Base-by-base conservation (phyloP, 1,140 invertebrate species). In the Cephus cinctus region DNA sequence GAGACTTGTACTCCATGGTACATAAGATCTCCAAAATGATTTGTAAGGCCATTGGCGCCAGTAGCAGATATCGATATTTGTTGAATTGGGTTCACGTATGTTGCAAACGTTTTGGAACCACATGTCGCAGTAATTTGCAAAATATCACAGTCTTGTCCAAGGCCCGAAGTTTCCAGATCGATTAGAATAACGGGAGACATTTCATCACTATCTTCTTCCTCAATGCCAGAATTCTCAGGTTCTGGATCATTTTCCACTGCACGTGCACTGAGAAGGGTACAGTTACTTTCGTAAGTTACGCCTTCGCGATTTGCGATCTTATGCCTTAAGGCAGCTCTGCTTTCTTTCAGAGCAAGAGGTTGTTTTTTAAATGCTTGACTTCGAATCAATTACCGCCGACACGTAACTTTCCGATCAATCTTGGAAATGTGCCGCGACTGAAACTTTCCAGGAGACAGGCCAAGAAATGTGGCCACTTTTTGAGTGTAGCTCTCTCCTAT, bases 131-230 rank as follows among this genome's bases (percentile, higher is more conserved):
- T 50, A 18, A 59, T 55, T 50, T 59, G 52, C 12, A 56, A 20
- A 36, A 59, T 45, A 19, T 53, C 52, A 31, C 20, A 21, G 8
- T 12, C 25, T 30, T 15, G 47, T 30, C 21, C 30, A 21, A 55
- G 50, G 14, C 52, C 52, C 5, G 50, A 52, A 6, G 52, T 59
- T 46, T 59, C 50, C 16, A 55, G 15, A 36, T 57, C 51, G 27
- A 57, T 51, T 14, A 48, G 52, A 25, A 57, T 31, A 27, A 43
- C 15, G 23, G 22, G 15, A 27, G 11, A 38, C n/a, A 5, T 35
- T 45, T 34, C 12, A 18, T 12, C 21, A n/a, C 34, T 14, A 41
- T 11, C 0, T 14, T 11, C 12, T 25, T 32, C 11, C 6, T 4
- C 21, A 32, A 25, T 8, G 20, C 11, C 4, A n/a, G 5, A n/a